phyloP scores from a whole-genome alignment of 1,140 invertebrate genomes.

The Apis laboriosa region DNA sequence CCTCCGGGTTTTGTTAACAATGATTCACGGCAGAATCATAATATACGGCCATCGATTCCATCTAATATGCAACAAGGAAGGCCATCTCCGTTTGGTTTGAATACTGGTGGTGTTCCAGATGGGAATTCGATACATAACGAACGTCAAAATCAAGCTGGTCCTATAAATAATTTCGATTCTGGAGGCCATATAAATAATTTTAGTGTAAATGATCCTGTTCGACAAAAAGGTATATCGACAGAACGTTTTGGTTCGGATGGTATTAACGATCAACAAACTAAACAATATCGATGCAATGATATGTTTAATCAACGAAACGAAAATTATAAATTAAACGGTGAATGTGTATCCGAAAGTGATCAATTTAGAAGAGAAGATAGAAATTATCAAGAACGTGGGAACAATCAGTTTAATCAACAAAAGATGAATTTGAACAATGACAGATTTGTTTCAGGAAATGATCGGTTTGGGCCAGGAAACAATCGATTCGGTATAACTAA shows the following conservation, averaged over 20 bases:
- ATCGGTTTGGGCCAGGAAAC: conserved; percentile 50
- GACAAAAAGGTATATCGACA: not conserved
- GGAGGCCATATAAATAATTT: conserved; percentile 14
- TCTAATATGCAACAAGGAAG: conserved; percentile 44
- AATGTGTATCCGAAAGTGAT: conserved; percentile 23
- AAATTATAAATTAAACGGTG: conserved; percentile 40
- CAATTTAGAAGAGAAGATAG: conserved; percentile 48
- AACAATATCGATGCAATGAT: conserved; percentile 60
- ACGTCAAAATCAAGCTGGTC: conserved; percentile 31
- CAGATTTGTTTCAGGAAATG: conserved; percentile 38
- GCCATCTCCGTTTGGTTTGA: conserved; percentile 38
- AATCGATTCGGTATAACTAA: conserved; percentile 57
- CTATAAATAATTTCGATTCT: not conserved
- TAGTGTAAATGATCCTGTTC: not conserved
- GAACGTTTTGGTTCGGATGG: conserved; percentile 49
- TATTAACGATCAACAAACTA: conserved; percentile 29
- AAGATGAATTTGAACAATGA: conserved; percentile 34
- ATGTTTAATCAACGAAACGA: conserved; percentile 43
- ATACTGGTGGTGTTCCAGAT: conserved; percentile 10
- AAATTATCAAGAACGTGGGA: conserved; percentile 50
- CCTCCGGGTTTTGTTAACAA: conserved; percentile 56
- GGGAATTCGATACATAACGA: conserved; percentile 44
- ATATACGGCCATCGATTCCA: conserved; percentile 24
- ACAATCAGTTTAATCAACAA: conserved; percentile 59
- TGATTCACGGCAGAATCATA: conserved; percentile 55